Evolutionary conservation across 2,888 invertebrate genomes (phyloP).

Genomic region (Cheilosia vulpina): DNA sequence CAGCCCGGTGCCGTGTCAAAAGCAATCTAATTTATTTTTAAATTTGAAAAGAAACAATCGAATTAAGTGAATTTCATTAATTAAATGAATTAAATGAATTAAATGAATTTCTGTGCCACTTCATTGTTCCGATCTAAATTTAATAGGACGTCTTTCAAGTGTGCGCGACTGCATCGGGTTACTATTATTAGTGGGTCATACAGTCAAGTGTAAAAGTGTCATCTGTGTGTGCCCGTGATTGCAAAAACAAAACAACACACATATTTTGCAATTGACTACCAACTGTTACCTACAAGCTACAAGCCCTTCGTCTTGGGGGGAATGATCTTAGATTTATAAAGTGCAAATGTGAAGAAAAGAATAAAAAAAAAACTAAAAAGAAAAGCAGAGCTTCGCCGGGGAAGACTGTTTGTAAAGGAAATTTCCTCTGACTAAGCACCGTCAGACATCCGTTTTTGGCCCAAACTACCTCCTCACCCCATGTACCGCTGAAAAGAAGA

Average conservation of each 20-base stretch:
- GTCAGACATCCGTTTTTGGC: slow-evolving; percentile 19
- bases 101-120: slow-evolving; percentile 26
- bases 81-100: slow-evolving; percentile 56
- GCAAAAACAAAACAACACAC: slow-evolving; percentile 12
- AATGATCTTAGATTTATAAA: slow-evolving; percentile 18
- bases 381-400: not conserved
- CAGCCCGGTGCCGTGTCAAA: slow-evolving; percentile 60
- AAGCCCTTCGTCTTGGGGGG: not conserved
- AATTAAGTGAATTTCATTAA: slow-evolving; percentile 53
- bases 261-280: slow-evolving; percentile 56
- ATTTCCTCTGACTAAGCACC: slow-evolving; percentile 23
- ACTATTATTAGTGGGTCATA: slow-evolving; percentile 39
- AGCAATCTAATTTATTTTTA: slow-evolving; percentile 66
- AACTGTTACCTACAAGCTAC: slow-evolving; percentile 23
- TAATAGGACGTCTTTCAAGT: slow-evolving; percentile 14
- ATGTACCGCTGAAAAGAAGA: not conserved
- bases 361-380: not conserved
- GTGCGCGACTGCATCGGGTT: slow-evolving; percentile 43
- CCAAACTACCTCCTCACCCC: not conserved
- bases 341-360: not conserved
- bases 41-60: slow-evolving; percentile 40
- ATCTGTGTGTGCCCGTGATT: slow-evolving; percentile 10
- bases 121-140: slow-evolving; percentile 53
- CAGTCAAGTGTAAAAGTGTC: slow-evolving; percentile 46
- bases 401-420: not conserved